These are phyloP conservation scores for Hylaeus volcanicus DNA, from an alignment of 1,140 invertebrate species.

Conservation along the genomic window DNA sequence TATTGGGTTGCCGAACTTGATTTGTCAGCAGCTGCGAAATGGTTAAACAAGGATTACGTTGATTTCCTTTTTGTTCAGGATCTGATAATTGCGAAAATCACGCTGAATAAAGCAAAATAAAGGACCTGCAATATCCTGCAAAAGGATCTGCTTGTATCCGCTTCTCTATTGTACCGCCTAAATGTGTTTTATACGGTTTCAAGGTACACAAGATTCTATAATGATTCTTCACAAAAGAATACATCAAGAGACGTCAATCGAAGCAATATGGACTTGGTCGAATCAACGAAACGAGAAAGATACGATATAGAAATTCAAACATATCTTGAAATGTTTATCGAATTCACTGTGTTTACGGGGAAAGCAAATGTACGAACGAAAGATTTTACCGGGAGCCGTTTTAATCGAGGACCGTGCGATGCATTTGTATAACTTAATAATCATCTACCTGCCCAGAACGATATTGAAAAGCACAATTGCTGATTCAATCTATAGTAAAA, in stretches of 20 bases:
- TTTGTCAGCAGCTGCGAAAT: too few species aligned
- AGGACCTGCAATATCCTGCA: too few species aligned
- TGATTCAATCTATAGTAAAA: slow-evolving; percentile 35
- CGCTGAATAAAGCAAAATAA: too few species aligned
- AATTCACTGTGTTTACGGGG: slow-evolving; percentile 12
- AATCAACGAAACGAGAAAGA: background rate
- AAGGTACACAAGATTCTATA: too few species aligned
- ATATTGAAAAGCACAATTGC: slow-evolving; percentile 61
- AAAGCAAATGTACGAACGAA: slow-evolving; percentile 5
- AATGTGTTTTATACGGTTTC: too few species aligned
- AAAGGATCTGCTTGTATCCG: too few species aligned
- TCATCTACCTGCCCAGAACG: slow-evolving; percentile 3
- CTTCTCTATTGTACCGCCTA: too few species aligned
- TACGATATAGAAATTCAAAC: background rate
- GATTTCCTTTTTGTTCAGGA: too few species aligned
- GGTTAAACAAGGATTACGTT: too few species aligned
- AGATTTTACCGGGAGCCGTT: slow-evolving; percentile 22
- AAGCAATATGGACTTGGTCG: background rate
- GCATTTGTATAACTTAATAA: slow-evolving; percentile 53
- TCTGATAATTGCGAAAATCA: too few species aligned
- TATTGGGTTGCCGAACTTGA: too few species aligned
- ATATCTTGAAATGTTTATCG: slow-evolving; percentile 30
- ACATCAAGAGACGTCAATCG: background rate
- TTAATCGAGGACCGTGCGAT: slow-evolving; percentile 42
- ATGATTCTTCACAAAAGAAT: background rate